Base-by-base conservation (phyloP, 2,113 vertebrate genomes). In the Podarcis muralis region DNA sequence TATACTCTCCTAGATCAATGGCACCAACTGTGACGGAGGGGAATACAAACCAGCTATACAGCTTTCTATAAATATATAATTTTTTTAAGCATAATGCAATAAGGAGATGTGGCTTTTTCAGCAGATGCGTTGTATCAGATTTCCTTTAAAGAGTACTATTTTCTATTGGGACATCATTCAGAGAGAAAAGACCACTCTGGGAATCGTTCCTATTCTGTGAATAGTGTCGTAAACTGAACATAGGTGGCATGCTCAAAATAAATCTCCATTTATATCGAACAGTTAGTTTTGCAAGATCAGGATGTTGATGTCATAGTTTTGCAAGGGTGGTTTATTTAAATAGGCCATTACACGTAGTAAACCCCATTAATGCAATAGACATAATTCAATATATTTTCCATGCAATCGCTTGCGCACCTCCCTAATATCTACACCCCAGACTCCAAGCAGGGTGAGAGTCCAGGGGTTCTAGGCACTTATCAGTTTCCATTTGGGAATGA, bases 81-180 rank as follows among this genome's bases (percentile, higher is more conserved):
- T 11, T 2, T 48, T 48, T 11, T 2, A 62, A 83, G 4, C 22
- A 27, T 86, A 71, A 89, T 80, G 57, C 20, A 66, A 88, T 18
- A 43, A 48, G 76, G 68, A 16, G 6, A 43, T 13, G 72, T 86
- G 78, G 79, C 89, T 32, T 13, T 77, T 87, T 68, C 53, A 90
- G 62, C 16, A 13, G 82, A 90, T 89, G 30, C 6, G 53, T 71
- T 82, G 82, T 65, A 65, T 30, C 79, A 23, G 18, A 78, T 88
- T 95, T 53, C 25, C 48, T 53, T 81, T 37, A 16, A 80, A 89
- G 66, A 12, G 3, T 86, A 92, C 81, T 92, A 59, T 89, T 88
- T 89, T 77, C 79, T 90, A 20, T 30, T 89, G 9, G 81, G 57
- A 91, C 0, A 62, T 2, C 65, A 90, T 91, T 90, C 57, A 27